Evolutionary conservation across 1,140 invertebrate species (phyloP), one percentile per base, ranked within the genome.

Genomic region (Drosophila suzukii): DNA sequence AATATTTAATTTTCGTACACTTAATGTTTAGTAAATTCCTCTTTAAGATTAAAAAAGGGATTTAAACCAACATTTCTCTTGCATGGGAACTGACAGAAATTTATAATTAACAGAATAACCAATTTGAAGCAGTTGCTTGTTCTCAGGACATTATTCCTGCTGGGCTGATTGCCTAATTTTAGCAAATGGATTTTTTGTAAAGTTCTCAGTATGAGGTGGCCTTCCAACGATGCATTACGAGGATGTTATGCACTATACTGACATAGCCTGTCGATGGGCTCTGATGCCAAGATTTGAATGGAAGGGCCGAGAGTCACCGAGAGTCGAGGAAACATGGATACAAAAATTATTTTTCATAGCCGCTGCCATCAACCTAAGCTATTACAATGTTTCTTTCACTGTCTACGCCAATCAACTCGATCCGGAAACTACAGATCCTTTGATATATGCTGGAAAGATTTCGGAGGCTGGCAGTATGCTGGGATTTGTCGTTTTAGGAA

Each of bases 231-330:
- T 51, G 58, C 38, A 63, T 38, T 63, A 50, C 15, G 13, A 39
- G 36, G 30, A 34, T 5, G 32, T 60, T 39, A 49, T 60, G 32
- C 34, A 17, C 32, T 49, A 39, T 12, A 15, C 24, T 10, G 44
- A 49, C 10, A 0, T 61, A 1, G 44, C 15, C 4, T 41, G 34
- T n/a, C 17, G 13, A 15, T 39, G 46, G 27, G 11, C 6, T 10
- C 2, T 62, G 27, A 39, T 41, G 36, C 30, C 11, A 8, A 24
- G 36, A 38, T 32, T 58, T 43, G 54, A 58, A 27, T 65, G 61
- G 56, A 60, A 17, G 3, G 61, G 61, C 61, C 38, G 41, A 12
- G 13, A 57, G 24, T 38, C 20, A 24, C 5, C 20, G 13, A 15
- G 30, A 24, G n/a, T 5, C 6, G 57, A 12, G 6, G 27, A 36